Conservation (phyloP, 2,888 invertebrate species). For the Nymphalis urticae region DNA sequence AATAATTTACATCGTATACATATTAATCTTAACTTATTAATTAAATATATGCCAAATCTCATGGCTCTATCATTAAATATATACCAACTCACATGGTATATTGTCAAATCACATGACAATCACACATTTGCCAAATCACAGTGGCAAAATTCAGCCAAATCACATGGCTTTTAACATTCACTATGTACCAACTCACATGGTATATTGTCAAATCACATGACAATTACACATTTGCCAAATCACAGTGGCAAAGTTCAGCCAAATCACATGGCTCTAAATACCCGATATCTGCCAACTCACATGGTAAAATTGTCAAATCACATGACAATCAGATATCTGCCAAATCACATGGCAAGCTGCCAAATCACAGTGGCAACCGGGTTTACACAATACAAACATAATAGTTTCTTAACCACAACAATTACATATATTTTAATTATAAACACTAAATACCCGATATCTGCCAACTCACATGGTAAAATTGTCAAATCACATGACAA, state of each 20-base stretch:
- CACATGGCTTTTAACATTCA: not conserved
- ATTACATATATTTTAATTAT: too few relatives aligned
- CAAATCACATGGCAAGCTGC: too few relatives aligned
- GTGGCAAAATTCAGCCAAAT: too few relatives aligned
- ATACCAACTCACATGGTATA: too few relatives aligned
- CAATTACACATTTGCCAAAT: not conserved
- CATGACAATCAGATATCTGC: not conserved
- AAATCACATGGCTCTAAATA: not conserved
- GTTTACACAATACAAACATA: too few relatives aligned
- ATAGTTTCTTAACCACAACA: not conserved
- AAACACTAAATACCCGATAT: not conserved
- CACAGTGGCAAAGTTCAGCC: not conserved
- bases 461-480: not conserved
- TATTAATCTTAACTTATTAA: too few relatives aligned
- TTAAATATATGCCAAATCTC: too few relatives aligned
- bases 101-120: not conserved
- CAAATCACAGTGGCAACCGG: too few relatives aligned
- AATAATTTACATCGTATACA: too few relatives aligned
- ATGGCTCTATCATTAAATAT: too few relatives aligned
- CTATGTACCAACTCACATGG: not conserved
- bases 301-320: not conserved
- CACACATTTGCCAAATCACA: not conserved
- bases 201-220: not conserved
- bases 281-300: not conserved
- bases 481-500: not conserved